These are phyloP conservation scores for Pleuronectes platessa DNA, from an alignment of 2,113 vertebrate species.

Conservation along the genomic window DNA sequence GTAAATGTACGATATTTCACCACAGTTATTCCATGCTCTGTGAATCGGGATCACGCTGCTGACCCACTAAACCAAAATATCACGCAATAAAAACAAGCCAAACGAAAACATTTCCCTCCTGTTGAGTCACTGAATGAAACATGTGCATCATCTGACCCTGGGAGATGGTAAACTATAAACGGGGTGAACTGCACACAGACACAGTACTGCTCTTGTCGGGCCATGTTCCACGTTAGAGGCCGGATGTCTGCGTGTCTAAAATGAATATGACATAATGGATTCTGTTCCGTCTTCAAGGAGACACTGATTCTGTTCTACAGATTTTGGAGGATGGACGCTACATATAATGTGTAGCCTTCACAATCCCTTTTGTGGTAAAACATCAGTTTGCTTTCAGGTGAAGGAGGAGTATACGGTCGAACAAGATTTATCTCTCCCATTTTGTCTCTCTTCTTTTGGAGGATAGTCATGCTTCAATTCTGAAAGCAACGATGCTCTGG, in stretches of 20 bases:
- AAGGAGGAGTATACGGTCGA: neutral
- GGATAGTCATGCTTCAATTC: neutral
- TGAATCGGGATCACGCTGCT: neutral
- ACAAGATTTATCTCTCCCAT: neutral
- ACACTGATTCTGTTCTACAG: neutral
- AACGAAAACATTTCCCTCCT: neutral
- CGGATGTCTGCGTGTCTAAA: neutral
- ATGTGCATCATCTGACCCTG: constrained; percentile 31
- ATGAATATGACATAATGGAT: neutral
- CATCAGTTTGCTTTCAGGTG: neutral
- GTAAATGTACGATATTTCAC: neutral
- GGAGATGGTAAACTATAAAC: constrained; percentile 20
- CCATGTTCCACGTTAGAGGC: neutral
- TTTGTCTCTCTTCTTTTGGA: neutral
- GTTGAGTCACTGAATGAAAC: constrained; percentile 44
- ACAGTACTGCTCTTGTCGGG: neutral
- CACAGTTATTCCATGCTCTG: neutral
- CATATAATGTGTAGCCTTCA: neutral
- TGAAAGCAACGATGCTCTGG: neutral
- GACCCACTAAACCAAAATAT: constrained; percentile 7
- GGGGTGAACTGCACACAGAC: neutral
- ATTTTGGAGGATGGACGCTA: neutral
- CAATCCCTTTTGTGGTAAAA: neutral
- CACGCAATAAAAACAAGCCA: constrained; percentile 2
- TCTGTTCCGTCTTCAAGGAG: neutral